phyloP scores from a whole-genome alignment of 1,140 invertebrate genomes.

The Aphaenogaster rudis region DNA sequence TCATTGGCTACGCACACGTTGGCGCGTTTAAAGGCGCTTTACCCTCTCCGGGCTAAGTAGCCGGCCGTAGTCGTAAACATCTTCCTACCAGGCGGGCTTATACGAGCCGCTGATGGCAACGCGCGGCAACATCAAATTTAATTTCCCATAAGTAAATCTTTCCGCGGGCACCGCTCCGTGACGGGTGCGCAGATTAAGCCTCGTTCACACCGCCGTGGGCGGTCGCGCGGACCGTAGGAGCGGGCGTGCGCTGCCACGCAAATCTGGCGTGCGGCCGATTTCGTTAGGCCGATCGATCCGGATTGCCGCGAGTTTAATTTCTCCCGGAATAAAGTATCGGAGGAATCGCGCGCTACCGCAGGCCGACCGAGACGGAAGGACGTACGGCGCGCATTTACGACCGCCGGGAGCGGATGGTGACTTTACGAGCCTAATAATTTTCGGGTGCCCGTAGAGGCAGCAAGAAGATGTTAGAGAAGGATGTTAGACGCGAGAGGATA shows the following conservation, averaged over 20 bases:
- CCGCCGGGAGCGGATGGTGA: not conserved
- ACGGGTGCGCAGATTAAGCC: slow-evolving; percentile 73
- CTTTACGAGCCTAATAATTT: slow-evolving; percentile 32
- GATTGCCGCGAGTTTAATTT: slow-evolving; percentile 57
- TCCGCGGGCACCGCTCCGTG: slow-evolving; percentile 73
- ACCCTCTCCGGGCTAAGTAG: slow-evolving; percentile 81
- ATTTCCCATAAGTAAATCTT: slow-evolving; percentile 85
- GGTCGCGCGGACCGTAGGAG: slow-evolving; percentile 38
- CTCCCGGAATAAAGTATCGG: not conserved
- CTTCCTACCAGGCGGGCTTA: slow-evolving; percentile 81
- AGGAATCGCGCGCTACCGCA: not conserved
- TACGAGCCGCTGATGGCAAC: slow-evolving; percentile 84
- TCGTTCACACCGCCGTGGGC: slow-evolving; percentile 75
- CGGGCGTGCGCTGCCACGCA: slow-evolving; percentile 48
- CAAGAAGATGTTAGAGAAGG: not conserved
- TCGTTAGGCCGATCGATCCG: slow-evolving; percentile 61
- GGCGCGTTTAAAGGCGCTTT: slow-evolving; percentile 75
- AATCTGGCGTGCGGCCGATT: slow-evolving; percentile 34
- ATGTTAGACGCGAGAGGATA: slow-evolving; percentile 4
- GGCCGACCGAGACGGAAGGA: not conserved
- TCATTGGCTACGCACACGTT: slow-evolving; percentile 75
- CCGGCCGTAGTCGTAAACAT: slow-evolving; percentile 83
- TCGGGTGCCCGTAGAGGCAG: not conserved
- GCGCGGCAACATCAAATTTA: slow-evolving; percentile 83
- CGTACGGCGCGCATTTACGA: slow-evolving; percentile 15